A percentile compares a stretch with the other conserved stretches of the same genome.
phyloP scores from a whole-genome alignment of 2,797 vertebrate species.

The Chlorospingus semifuscus region DNA sequence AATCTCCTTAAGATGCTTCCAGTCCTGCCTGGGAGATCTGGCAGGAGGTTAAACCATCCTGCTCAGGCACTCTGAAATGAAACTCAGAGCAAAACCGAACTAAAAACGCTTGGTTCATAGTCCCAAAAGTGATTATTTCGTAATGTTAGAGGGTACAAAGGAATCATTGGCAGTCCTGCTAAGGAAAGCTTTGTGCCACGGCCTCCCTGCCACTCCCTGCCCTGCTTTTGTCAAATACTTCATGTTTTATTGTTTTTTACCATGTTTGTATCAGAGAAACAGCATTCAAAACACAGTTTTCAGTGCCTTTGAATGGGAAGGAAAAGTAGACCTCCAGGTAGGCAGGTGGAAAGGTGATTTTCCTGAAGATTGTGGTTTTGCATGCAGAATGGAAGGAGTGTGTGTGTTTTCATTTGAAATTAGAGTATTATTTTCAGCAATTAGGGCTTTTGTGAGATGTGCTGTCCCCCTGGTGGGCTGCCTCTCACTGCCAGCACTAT shows the following conservation, averaged over 20 bases:
- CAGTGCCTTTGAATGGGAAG: fast-evolving
- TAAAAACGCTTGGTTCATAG: fast-evolving
- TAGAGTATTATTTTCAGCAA: background rate
- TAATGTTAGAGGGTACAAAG: background rate
- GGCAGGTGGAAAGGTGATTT: background rate
- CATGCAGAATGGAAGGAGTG: background rate
- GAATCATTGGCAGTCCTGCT: background rate
- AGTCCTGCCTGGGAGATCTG: background rate
- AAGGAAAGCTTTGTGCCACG: background rate
- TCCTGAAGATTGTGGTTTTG: background rate
- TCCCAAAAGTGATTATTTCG: background rate
- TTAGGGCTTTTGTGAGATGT: background rate
- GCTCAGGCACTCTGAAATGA: background rate
- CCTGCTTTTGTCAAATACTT: background rate
- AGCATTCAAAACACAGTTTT: background rate
- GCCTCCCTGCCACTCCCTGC: background rate
- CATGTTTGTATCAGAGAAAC: background rate
- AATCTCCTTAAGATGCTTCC: background rate
- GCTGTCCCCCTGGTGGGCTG: background rate
- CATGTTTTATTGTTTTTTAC: background rate
- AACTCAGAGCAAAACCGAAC: background rate
- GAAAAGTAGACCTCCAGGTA: too few species aligned
- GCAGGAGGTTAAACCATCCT: background rate
- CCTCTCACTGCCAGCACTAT: background rate
- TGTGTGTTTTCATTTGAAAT: background rate